Percentiles rank a stretch among this genome's conserved stretches.
These are phyloP conservation scores for Pseudomyrmex concolor DNA, from an alignment of 1,140 invertebrate genomes.

Conservation along the genomic window DNA sequence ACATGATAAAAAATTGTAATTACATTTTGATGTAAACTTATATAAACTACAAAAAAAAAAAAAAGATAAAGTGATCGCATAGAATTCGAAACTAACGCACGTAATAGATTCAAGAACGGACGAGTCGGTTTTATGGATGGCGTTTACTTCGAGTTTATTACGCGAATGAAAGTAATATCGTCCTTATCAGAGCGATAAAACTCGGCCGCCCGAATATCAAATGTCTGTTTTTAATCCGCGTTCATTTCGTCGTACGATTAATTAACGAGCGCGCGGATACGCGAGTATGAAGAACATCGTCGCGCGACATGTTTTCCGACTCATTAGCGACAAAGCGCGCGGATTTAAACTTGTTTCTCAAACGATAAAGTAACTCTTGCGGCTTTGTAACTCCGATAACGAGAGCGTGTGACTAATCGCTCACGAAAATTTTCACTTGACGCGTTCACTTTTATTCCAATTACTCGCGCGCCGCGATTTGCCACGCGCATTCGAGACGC, in stretches of 20 bases:
- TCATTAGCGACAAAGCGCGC: constrained; percentile 40
- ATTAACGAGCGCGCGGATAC: constrained; percentile 27
- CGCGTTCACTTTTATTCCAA: constrained; percentile 10
- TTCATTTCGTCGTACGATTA: constrained; percentile 9
- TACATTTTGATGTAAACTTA: too few species aligned
- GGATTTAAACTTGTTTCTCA: constrained; percentile 36
- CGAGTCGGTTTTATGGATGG: not conserved
- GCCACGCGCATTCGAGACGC: not conserved
- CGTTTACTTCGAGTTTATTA: constrained; percentile 13
- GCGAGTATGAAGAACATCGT: not conserved
- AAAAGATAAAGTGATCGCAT: too few species aligned
- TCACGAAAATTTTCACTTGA: constrained; percentile 25
- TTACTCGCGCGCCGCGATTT: constrained; percentile 6
- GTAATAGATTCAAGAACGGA: too few species aligned
- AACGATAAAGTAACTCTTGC: constrained; percentile 8
- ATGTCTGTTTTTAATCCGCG: not conserved
- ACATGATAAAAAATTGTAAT: constrained; percentile 2
- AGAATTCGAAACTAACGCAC: too few species aligned
- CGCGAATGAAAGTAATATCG: constrained; percentile 14
- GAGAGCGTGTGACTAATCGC: constrained; percentile 41
- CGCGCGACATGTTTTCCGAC: constrained; percentile 3
- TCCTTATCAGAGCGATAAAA: constrained; percentile 38
- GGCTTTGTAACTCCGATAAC: constrained; percentile 37
- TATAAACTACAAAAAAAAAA: too few species aligned
- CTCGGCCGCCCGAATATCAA: constrained; percentile 20